These are phyloP conservation scores for Gymnogyps californianus DNA, from an alignment of 2,113 vertebrate species.

Conservation along the genomic window DNA sequence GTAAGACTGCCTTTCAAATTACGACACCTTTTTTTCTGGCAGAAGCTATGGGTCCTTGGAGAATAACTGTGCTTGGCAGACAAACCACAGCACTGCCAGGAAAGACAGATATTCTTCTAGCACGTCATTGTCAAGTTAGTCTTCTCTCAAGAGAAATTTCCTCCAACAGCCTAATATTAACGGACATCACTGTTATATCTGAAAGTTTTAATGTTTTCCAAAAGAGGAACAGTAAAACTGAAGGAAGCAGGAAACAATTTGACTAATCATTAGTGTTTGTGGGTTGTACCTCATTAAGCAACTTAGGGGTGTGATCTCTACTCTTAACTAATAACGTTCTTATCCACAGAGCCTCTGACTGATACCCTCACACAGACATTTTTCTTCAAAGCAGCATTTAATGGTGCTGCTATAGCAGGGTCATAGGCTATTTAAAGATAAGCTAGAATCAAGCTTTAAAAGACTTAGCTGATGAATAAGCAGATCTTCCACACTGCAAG, in stretches of 20 bases:
- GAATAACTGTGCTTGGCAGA: neutral
- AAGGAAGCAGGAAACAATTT: neutral
- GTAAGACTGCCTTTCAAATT: neutral
- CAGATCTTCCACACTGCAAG: neutral
- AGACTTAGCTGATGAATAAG: neutral
- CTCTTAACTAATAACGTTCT: neutral
- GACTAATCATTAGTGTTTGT: neutral
- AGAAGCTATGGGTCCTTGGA: neutral
- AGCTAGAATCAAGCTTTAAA: neutral
- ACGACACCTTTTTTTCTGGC: neutral
- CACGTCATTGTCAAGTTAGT: neutral
- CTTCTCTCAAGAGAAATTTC: neutral
- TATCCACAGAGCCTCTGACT: neutral
- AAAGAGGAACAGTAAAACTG: neutral
- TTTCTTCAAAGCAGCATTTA: neutral
- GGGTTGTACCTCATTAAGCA: neutral
- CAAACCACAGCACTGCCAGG: neutral
- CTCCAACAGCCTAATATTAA: neutral
- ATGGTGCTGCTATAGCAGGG: neutral
- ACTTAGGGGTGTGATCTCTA: neutral
- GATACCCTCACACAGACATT: neutral
- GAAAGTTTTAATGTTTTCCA: neutral
- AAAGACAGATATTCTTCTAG: neutral
- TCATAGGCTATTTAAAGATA: neutral
- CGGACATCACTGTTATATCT: neutral